Evolutionary conservation across 2,113 vertebrate species (phyloP).

Genomic region (Dromaius novaehollandiae): DNA sequence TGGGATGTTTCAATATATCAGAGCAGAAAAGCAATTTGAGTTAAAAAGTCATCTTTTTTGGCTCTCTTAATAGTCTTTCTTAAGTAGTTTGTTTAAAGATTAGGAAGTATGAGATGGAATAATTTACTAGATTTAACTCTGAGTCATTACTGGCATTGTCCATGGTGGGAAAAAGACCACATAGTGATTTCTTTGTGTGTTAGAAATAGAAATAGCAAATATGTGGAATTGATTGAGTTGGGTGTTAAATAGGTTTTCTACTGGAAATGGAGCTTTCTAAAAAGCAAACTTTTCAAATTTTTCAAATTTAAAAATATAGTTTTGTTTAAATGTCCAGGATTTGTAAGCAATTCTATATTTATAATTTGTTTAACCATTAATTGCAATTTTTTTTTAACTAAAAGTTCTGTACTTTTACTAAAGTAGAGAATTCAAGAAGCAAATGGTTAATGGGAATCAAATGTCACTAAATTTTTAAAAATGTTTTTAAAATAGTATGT

Average conservation of each 20-base stretch:
- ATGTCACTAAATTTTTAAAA: background rate
- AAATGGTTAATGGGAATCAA: background rate
- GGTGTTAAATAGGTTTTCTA: conserved; percentile 23
- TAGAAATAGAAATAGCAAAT: conserved; percentile 40
- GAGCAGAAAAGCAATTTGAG: background rate
- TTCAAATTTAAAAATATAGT: background rate
- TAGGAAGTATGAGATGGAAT: background rate
- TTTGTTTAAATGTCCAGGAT: background rate
- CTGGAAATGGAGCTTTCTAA: background rate
- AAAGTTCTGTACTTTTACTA: background rate
- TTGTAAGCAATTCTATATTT: background rate
- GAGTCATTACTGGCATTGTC: conserved; percentile 3
- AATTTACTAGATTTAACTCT: background rate
- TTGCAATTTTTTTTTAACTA: background rate
- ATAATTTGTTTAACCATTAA: background rate
- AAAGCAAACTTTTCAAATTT: background rate
- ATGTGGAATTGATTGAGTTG: conserved; percentile 41
- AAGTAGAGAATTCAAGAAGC: background rate
- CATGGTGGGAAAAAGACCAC: background rate
- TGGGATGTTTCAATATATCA: background rate
- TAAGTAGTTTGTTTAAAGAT: background rate
- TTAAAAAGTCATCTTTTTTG: background rate
- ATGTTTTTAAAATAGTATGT: background rate
- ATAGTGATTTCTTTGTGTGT: conserved; percentile 12
- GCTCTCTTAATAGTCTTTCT: background rate